Conservation (phyloP, 2,113 vertebrate species). For the Corydoras sp. region DNA sequence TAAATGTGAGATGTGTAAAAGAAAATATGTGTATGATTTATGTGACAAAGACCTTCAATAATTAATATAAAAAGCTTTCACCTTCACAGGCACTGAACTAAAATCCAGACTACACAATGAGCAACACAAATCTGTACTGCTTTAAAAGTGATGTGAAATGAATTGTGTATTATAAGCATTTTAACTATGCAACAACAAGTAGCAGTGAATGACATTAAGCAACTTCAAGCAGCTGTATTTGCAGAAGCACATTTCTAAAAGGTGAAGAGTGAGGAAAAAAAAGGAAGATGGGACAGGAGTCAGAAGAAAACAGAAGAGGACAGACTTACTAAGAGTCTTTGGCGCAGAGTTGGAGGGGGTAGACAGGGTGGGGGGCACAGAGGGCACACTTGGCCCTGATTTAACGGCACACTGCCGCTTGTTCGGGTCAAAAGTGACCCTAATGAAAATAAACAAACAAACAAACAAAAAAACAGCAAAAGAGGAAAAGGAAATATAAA, state of each 20-base stretch:
- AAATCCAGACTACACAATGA: too few relatives aligned
- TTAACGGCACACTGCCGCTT: conserved; percentile 69
- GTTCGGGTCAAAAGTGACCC: conserved; percentile 76
- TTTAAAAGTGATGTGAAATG: neutral
- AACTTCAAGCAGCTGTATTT: neutral
- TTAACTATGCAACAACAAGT: neutral
- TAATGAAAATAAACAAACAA: conserved; percentile 45
- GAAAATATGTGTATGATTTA: too few relatives aligned
- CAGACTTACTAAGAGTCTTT: conserved; percentile 78
- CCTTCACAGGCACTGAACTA: too few relatives aligned
- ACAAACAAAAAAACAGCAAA: neutral
- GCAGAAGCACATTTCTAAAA: conserved; percentile 18
- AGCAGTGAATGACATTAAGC: conserved; percentile 1
- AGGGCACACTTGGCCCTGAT: conserved; percentile 64
- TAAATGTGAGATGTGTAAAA: too few relatives aligned
- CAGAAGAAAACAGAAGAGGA: conserved; percentile 54
- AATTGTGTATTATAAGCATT: neutral
- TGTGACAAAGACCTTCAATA: too few relatives aligned
- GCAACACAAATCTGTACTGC: too few relatives aligned
- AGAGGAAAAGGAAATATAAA: neutral
- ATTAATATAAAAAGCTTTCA: too few relatives aligned
- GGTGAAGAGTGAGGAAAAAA: conserved; percentile 41
- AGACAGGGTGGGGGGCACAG: conserved; percentile 50
- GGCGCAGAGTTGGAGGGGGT: conserved; percentile 64
- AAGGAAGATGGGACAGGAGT: conserved; percentile 49